Base-by-base conservation (phyloP, 2,113 vertebrate genomes). In the Glareola pratincola region DNA sequence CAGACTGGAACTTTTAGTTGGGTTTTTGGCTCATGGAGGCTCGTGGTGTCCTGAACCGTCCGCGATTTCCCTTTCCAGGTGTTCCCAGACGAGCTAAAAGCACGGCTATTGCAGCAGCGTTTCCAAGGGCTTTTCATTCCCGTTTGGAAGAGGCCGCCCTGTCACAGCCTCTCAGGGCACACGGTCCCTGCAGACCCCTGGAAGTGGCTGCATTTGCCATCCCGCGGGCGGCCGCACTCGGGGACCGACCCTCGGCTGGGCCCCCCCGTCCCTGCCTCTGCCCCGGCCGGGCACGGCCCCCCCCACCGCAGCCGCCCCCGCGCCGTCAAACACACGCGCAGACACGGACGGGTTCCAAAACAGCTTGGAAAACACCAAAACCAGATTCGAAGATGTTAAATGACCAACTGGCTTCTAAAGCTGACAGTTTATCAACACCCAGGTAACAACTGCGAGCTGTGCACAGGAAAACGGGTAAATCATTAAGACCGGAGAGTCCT, bases 341-440 rank as follows among this genome's bases (percentile, higher is more conserved):
- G 72, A 50, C 0, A 2, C 2, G 36, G 59, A 32, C 32, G 6
- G 26, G 43, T 32, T 85, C 83, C 90, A 96, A 93, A 96, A 79
- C 18, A 39, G 48, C 94, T 68, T 74, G 56, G 80, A 82, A 92
- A 97, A 91, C 69, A 88, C 20, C 87, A 93, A 79, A 84, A 86
- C 22, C 32, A n/a, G 76, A 19, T 43, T 50, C 14, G 41, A 45
- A 71, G 84, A 8, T 15, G 54, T 23, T 26, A 10, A 39, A 19
- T 7, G 54, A 48, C 27, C 74, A 86, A 74, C 84, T 74, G 88
- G 57, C 90, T 80, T 90, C 53, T 81, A 68, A 91, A 84, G 12
- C 11, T 9, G 86, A 5, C 5, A 5, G 6, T 27, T 53, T 37
- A 43, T 7, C 75, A 37, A 21, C 56, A 43, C 19, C 67, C 36